phyloP scores from a whole-genome alignment of 92 coral and sea anemone genomes.

The Micromussa lordhowensis region DNA sequence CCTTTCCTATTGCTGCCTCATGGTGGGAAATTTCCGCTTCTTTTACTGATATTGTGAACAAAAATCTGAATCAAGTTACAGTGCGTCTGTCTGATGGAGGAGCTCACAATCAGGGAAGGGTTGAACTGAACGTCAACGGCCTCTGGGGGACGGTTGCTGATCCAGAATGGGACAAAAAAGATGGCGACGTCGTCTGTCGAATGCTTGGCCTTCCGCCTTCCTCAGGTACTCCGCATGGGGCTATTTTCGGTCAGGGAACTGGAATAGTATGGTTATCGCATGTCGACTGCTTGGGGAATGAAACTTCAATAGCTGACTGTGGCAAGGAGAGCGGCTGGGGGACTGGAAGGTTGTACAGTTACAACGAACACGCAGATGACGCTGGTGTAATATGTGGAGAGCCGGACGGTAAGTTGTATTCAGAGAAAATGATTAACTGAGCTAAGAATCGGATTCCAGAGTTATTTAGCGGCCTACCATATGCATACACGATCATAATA shows the following conservation, averaged over 20 bases:
- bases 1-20: neutral
- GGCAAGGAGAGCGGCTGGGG: neutral
- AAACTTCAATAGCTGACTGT: constrained; percentile 49
- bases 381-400: constrained; percentile 18
- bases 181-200: constrained; percentile 52
- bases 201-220: constrained; percentile 57
- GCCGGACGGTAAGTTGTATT: neutral
- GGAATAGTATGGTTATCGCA: constrained; percentile 15
- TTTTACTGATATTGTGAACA: neutral
- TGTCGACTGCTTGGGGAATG: constrained; percentile 56
- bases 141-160: constrained; percentile 45
- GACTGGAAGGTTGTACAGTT: neutral
- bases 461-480: neutral
- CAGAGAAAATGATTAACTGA: too few relatives aligned
- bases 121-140: constrained; percentile 43
- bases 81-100: constrained; percentile 48
- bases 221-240: constrained; percentile 18
- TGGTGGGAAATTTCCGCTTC: neutral
- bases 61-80: constrained; percentile 18
- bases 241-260: constrained; percentile 40
- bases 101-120: constrained; percentile 56
- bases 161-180: constrained; percentile 34
- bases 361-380: neutral
- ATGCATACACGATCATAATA: too few relatives aligned
- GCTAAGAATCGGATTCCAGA: too few relatives aligned